Evolutionary conservation across 1,140 invertebrate species (phyloP).

Genomic region (Drosophila watanabei): DNA sequence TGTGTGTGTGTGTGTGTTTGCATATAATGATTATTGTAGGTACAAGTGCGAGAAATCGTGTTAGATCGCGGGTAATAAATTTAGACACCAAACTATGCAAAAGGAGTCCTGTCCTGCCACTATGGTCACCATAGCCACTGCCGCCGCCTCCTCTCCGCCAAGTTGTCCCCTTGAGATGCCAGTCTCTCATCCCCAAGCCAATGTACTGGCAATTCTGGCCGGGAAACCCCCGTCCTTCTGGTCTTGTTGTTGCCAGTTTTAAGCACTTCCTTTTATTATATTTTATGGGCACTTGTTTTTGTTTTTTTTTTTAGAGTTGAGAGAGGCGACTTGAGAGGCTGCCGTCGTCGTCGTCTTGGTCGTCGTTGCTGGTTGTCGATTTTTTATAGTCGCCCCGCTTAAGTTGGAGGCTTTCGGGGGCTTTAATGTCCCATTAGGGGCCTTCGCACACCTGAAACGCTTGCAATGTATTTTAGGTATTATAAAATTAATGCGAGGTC

Average conservation of each 20-base stretch:
- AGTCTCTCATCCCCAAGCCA: conserved; percentile 31
- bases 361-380: conserved; percentile 36
- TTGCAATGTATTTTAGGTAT: conserved; percentile 48
- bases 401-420: conserved; percentile 48
- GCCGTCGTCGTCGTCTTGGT: conserved; percentile 41
- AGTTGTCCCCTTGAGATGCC: conserved; percentile 1
- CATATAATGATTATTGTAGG: conserved; percentile 84
- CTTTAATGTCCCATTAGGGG: conserved; percentile 68
- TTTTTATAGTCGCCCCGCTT: conserved; percentile 67
- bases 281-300: conserved; percentile 82
- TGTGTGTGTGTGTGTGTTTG: conserved; percentile 63
- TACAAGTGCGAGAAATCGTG: conserved; percentile 84
- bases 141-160: neutral
- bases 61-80: conserved; percentile 84
- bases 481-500: conserved; percentile 56
- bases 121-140: conserved; percentile 9
- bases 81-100: conserved; percentile 83
- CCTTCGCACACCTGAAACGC: conserved; percentile 27
- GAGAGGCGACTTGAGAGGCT: conserved; percentile 33
- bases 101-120: conserved; percentile 69
- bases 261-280: conserved; percentile 84
- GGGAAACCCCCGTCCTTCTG: conserved; percentile 6
- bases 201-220: conserved; percentile 38
- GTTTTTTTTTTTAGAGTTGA: conserved; percentile 33
- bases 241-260: conserved; percentile 66